A percentile compares a stretch with the other conserved stretches of the same genome.
These are phyloP conservation scores for Zosterops pallidus DNA, from an alignment of 2,113 vertebrate genomes.

Conservation along the genomic window DNA sequence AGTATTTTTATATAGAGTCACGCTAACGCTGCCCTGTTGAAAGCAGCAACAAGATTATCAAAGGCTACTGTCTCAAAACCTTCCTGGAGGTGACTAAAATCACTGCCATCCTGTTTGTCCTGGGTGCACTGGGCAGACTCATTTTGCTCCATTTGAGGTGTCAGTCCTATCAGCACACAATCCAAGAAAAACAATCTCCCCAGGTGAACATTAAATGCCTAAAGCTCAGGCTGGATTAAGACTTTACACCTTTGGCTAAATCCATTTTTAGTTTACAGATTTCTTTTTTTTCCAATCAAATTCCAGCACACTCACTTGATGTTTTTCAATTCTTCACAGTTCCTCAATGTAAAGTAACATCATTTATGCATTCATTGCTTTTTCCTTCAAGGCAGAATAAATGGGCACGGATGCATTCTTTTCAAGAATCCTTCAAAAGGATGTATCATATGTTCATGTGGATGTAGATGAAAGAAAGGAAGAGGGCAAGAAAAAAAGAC, in stretches of 20 bases:
- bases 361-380: slow-evolving; percentile 37
- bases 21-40: background rate
- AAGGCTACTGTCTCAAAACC: background rate
- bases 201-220: background rate
- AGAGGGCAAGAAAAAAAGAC: background rate
- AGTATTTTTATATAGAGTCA: background rate
- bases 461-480: background rate
- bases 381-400: slow-evolving; percentile 21
- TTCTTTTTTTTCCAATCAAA: background rate
- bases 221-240: background rate
- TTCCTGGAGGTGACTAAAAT: background rate
- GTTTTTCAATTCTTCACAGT: background rate
- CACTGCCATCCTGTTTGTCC: background rate
- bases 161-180: background rate
- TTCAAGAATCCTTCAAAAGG: slow-evolving; percentile 4
- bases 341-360: background rate
- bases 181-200: background rate
- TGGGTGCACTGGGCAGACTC: background rate
- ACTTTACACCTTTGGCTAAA: background rate
- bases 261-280: background rate
- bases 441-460: background rate
- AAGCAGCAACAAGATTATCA: background rate
- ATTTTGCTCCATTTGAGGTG: background rate
- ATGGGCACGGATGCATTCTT: background rate
- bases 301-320: background rate